Percentiles rank a stretch among this genome's conserved stretches.
Evolutionary conservation across 2,888 invertebrate species (phyloP).

Genomic region (Athripsodes cinereus): DNA sequence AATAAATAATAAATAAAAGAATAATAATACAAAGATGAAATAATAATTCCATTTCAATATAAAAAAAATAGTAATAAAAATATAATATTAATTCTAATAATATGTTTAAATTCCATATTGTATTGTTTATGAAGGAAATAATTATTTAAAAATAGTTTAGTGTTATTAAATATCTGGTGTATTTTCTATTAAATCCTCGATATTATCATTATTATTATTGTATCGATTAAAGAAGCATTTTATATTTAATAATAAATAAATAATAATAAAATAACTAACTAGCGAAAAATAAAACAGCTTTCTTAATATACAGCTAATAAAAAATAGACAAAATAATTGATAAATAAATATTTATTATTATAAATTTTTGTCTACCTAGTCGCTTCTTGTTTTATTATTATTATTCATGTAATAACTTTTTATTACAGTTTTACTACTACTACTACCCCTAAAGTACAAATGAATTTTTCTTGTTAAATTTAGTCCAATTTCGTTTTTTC

Average conservation of each 20-base stretch:
- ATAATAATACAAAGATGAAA: background rate
- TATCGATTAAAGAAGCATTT: background rate
- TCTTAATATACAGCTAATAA: slow-evolving; percentile 10
- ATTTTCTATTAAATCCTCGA: background rate
- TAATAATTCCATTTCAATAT: slow-evolving; percentile 11
- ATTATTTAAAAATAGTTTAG: slow-evolving; percentile 2
- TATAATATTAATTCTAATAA: background rate
- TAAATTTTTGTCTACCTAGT: no score
- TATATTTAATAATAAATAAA: background rate
- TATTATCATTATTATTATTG: background rate
- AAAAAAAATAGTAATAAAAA: slow-evolving; percentile 1
- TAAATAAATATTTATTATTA: slow-evolving; percentile 28
- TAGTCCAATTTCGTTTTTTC: slow-evolving; percentile 44
- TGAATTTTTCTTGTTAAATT: slow-evolving; percentile 46
- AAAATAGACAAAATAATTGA: slow-evolving; percentile 18
- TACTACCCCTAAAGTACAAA: slow-evolving; percentile 56
- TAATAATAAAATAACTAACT: background rate
- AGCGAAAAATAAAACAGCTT: background rate
- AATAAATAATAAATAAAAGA: background rate
- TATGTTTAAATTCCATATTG: slow-evolving; percentile 4
- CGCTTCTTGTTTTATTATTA: no score
- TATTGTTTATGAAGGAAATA: slow-evolving; percentile 8
- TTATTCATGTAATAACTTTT: no score
- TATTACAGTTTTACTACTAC: no score
- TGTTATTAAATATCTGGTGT: slow-evolving; percentile 9